Base-by-base conservation (phyloP, 2,113 vertebrate genomes). In the Struthio camelus region DNA sequence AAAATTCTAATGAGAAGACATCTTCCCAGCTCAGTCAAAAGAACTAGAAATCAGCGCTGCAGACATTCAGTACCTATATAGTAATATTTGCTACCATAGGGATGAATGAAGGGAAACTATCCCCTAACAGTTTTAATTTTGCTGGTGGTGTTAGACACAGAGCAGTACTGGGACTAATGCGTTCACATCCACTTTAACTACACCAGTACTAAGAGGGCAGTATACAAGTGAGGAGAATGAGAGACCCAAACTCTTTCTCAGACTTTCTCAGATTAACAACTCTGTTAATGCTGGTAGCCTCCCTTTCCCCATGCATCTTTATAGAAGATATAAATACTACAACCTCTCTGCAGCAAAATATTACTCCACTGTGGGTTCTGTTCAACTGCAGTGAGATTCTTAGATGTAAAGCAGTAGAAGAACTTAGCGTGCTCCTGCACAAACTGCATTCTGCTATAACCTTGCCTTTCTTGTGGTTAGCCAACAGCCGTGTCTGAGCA, bases 131-230 rank as follows among this genome's bases (percentile, higher is more conserved):
- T 85, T 84, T 93, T n/a, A 30, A 46, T 44, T 86, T 56, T 71
- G 9, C 17, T 75, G 8, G 1, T 62, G 32, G 4, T 69, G 6
- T 64, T 30, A 83, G 0, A 58, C 20, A 3, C 10, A 13, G 7
- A 70, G 5, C 2, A 1, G 3, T 73, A 80, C 50, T 66, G 25
- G 27, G 30, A 78, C 17, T 80, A 11, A 25, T 5, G 4, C 3
- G 59, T 48, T 50, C 72, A 7, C 19, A 30, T 22, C 15, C 24
- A n/a, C 10, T 0, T 0, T 30, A 89, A 69, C 6, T 51, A 14
- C 40, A 58, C 19, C 48, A 90, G 59, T 72, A 38, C 40, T 44
- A 38, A 48, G 28, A 58, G 5, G 3, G 2, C 5, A 72, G 9
- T 82, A 72, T 4, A 34, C 12, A 67, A 70, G 28, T 18, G 25